These are phyloP conservation scores for Cheilinus undulatus DNA, from an alignment of 2,113 vertebrate species.

Conservation along the genomic window DNA sequence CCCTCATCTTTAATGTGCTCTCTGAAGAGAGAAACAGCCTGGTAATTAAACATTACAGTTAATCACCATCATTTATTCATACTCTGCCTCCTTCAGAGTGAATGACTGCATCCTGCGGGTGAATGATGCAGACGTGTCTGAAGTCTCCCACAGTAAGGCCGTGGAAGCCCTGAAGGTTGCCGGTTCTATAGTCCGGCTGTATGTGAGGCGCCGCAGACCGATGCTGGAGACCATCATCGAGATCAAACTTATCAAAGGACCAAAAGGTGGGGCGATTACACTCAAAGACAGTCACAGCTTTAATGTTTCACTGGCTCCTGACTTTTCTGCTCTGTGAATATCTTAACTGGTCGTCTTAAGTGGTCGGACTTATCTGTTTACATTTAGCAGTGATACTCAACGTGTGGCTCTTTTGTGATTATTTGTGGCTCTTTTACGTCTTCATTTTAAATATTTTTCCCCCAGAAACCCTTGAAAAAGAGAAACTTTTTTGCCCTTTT, in stretches of 20 bases:
- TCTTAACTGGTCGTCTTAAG: background rate
- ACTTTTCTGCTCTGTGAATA: background rate
- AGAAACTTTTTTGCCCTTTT: too few species aligned
- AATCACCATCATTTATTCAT: background rate
- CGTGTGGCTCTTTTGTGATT: too few species aligned
- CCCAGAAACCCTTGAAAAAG: too few species aligned
- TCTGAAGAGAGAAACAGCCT: background rate
- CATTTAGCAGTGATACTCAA: too few species aligned
- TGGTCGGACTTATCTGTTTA: too few species aligned
- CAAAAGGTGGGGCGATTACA: conserved; percentile 87
- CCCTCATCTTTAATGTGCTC: too few species aligned
- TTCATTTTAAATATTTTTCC: too few species aligned
- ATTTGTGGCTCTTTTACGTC: too few species aligned
- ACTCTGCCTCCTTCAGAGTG: conserved; percentile 82
- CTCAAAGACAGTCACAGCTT: conserved; percentile 3
- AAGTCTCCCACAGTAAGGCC: conserved; percentile 95
- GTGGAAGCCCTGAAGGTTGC: conserved; percentile 97
- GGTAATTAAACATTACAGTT: background rate
- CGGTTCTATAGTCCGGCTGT: conserved; percentile 92
- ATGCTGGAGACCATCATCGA: conserved; percentile 96
- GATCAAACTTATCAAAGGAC: conserved; percentile 96
- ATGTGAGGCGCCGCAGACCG: conserved; percentile 92
- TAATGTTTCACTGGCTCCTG: background rate
- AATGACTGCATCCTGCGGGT: conserved; percentile 97
- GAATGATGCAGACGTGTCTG: conserved; percentile 93